phyloP scores from a whole-genome alignment of 2,888 invertebrate genomes.

The Anaspis maculata region DNA sequence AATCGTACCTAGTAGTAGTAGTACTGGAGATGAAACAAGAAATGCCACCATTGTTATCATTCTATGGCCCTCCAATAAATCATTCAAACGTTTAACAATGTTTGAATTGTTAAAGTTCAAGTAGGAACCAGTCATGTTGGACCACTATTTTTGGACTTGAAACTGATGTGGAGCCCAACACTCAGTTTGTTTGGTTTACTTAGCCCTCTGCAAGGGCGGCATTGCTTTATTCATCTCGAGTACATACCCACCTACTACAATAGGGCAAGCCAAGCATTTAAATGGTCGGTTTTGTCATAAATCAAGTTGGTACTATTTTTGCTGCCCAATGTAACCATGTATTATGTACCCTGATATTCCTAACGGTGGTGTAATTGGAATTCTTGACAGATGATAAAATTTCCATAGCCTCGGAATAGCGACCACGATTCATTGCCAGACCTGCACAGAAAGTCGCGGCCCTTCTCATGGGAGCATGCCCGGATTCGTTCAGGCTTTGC shows the following conservation, averaged over 20 bases:
- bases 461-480: slow-evolving; percentile 53
- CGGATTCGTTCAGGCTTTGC: slow-evolving; percentile 49
- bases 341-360: slow-evolving; percentile 67
- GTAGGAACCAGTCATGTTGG: no score
- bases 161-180: no score
- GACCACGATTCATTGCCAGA: slow-evolving; percentile 59
- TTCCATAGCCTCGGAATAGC: slow-evolving; percentile 61
- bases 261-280: neutral
- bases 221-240: neutral
- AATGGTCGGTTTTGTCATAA: neutral
- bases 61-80: no score
- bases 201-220: no score
- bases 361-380: slow-evolving; percentile 57
- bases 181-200: no score
- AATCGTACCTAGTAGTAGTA: no score
- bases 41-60: no score
- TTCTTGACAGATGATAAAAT: slow-evolving; percentile 48
- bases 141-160: no score
- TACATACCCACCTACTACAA: no score
- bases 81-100: no score
- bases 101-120: no score
- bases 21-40: no score
- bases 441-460: slow-evolving; percentile 55
- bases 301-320: neutral
- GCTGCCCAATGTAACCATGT: slow-evolving; percentile 36